These are phyloP conservation scores for Camponotus floridanus DNA, from an alignment of 1,140 invertebrate genomes.

Conservation along the genomic window DNA sequence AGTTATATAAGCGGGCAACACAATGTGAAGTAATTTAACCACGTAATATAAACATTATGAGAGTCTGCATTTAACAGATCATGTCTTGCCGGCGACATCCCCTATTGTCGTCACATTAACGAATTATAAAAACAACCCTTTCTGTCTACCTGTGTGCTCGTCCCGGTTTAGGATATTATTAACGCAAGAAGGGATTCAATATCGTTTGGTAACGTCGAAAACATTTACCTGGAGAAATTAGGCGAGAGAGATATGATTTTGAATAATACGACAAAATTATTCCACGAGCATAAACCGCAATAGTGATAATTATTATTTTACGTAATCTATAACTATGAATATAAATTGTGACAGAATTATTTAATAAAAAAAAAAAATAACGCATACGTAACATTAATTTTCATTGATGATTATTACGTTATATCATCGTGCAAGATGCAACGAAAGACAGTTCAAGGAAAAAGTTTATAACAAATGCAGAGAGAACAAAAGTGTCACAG, in stretches of 20 bases:
- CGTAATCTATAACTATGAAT: background rate
- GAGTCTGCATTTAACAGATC: slow-evolving; percentile 78
- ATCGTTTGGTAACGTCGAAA: background rate
- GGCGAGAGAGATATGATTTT: background rate
- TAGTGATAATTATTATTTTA: background rate
- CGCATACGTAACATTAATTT: background rate
- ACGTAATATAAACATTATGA: slow-evolving; percentile 77
- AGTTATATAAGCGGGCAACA: slow-evolving; percentile 69
- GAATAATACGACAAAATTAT: background rate
- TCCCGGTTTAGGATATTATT: slow-evolving; percentile 1
- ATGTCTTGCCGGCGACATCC: slow-evolving; percentile 75
- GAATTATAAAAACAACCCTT: slow-evolving; percentile 67
- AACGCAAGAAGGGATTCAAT: background rate
- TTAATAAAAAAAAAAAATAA: background rate
- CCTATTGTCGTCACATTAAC: slow-evolving; percentile 62
- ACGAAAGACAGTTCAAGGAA: background rate
- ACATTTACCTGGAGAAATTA: background rate
- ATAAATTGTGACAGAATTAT: background rate
- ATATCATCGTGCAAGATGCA: background rate
- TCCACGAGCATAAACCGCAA: background rate
- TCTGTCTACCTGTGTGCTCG: background rate
- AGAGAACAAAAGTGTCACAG: slow-evolving; percentile 32
- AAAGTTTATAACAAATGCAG: slow-evolving; percentile 2
- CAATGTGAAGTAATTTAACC: slow-evolving; percentile 74
- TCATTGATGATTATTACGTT: background rate